Conservation (phyloP, 2,888 invertebrate genomes). For the Synanthedon andrenaeformis region DNA sequence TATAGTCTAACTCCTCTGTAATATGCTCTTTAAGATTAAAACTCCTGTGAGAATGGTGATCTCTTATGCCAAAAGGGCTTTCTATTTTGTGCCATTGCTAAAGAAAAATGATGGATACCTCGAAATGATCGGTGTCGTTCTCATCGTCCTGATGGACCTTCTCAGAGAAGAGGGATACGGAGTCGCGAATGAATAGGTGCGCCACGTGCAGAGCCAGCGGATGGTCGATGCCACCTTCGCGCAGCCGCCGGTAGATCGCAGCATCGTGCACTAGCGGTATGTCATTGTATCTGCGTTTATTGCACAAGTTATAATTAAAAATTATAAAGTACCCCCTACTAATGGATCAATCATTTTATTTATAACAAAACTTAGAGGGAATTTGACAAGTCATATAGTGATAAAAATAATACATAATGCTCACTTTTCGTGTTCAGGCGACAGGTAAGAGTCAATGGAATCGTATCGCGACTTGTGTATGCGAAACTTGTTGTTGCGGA, state of each 20-base stretch:
- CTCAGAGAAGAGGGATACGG: constrained; percentile 94
- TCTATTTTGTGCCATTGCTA: too few relatives aligned
- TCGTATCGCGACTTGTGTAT: constrained; percentile 97
- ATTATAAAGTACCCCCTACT: background rate
- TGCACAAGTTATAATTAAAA: background rate
- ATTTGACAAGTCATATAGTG: too few relatives aligned
- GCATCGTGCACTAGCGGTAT: constrained; percentile 89
- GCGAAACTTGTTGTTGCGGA: constrained; percentile 80
- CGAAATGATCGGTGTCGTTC: constrained; percentile 98
- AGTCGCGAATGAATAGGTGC: constrained; percentile 97
- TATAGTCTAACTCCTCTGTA: too few relatives aligned
- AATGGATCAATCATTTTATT: too few relatives aligned
- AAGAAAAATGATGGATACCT: constrained; percentile 67
- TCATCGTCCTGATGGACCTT: constrained; percentile 93
- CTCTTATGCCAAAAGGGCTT: too few relatives aligned
- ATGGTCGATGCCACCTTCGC: constrained; percentile 91
- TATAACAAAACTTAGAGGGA: too few relatives aligned
- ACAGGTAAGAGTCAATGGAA: constrained; percentile 97
- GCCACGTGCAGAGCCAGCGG: constrained; percentile 95
- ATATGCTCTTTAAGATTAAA: too few relatives aligned
- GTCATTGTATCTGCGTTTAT: constrained; percentile 84
- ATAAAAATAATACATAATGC: background rate
- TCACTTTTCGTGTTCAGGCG: constrained; percentile 83
- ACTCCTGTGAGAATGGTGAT: too few relatives aligned
- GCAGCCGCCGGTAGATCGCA: constrained; percentile 83